Conservation (phyloP, 2,113 vertebrate species). For the human (Homo sapiens) region DNA sequence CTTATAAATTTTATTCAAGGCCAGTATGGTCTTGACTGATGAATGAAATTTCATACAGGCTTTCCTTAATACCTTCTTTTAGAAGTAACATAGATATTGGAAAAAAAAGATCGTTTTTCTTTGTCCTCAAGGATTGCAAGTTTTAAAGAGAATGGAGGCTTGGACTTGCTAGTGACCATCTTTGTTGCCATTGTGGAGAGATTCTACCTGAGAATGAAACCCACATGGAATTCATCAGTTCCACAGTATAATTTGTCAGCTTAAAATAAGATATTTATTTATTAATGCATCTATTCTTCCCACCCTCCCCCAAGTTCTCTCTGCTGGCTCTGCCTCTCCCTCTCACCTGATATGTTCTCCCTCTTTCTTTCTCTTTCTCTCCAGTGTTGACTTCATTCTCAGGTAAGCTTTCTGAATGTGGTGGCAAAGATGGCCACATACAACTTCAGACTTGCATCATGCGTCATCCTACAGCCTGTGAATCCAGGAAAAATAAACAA, state of each 20-base stretch:
- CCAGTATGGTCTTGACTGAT: not conserved
- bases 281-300: not conserved
- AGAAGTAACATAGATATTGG: not conserved
- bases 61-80: not conserved
- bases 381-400: not conserved
- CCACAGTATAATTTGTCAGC: not conserved
- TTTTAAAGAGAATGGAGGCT: not conserved
- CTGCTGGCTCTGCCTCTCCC: not conserved
- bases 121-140: not conserved
- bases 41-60: not conserved
- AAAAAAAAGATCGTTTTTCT: not conserved
- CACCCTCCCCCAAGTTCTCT: fast-evolving
- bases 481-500: not conserved
- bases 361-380: not conserved
- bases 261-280: not conserved
- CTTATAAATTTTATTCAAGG: not conserved
- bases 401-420: not conserved
- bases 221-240: not conserved
- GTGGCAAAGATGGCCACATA: not conserved
- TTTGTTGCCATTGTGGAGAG: not conserved
- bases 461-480: not conserved
- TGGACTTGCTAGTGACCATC: not conserved
- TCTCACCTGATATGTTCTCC: not conserved
- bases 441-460: not conserved
- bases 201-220: not conserved